A percentile compares a stretch with the other conserved stretches of the same genome.
Conservation (phyloP, 2,888 invertebrate genomes). For the Dascillus cervinus region DNA sequence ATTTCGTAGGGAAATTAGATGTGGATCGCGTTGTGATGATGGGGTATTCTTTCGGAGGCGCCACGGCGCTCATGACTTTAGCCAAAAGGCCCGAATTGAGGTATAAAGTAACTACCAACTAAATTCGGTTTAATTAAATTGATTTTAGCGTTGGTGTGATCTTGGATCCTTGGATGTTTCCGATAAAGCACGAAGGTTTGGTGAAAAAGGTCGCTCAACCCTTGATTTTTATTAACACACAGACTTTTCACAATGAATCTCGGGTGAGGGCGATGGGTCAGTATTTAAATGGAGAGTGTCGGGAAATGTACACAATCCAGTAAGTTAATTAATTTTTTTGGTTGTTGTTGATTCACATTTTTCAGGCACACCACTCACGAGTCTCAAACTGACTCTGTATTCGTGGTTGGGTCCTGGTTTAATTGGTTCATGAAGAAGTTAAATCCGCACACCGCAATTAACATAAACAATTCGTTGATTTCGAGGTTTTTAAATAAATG, state of each 20-base stretch:
- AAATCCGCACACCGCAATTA: conserved; percentile 34
- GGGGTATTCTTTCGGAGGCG: conserved; percentile 62
- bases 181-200: conserved; percentile 42
- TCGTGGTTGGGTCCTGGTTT: conserved; percentile 43
- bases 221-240: conserved; percentile 50
- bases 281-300: conserved; percentile 27
- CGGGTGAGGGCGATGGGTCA: conserved; percentile 46
- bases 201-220: conserved; percentile 42
- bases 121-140: too few species aligned
- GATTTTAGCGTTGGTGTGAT: conserved; percentile 46
- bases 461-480: conserved; percentile 42
- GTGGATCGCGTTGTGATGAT: conserved; percentile 43
- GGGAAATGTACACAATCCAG: conserved; percentile 42
- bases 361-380: conserved; percentile 44
- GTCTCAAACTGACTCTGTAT: conserved; percentile 42
- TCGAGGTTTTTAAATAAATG: conserved; percentile 40
- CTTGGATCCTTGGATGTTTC: conserved; percentile 56
- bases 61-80: conserved; percentile 50
- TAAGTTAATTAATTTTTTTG: too few species aligned
- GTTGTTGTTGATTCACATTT: too few species aligned
- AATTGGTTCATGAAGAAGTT: conserved; percentile 46
- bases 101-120: too few species aligned
- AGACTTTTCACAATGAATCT: conserved; percentile 49
- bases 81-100: conserved; percentile 47
- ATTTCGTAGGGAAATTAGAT: conserved; percentile 43